Conservation (phyloP, 1,140 invertebrate species). For the Trinorchestia longiramus region DNA sequence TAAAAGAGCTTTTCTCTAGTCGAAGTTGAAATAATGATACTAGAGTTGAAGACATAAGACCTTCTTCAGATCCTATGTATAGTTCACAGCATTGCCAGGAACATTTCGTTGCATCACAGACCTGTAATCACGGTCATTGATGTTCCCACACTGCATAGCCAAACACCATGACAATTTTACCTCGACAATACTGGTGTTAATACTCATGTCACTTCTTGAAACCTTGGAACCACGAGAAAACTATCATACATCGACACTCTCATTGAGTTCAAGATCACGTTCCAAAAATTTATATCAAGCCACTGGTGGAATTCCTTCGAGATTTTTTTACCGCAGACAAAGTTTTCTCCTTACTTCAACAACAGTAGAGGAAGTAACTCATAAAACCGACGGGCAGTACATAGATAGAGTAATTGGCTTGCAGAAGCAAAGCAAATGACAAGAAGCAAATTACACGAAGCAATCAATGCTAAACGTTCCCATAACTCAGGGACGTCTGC, state of each 20-base stretch:
- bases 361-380: too few species aligned
- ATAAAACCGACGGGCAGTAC: neutral
- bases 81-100: neutral
- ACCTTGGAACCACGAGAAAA: neutral
- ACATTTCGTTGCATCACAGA: neutral
- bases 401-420: neutral
- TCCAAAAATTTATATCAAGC: neutral
- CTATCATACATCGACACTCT: neutral
- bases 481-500: constrained; percentile 6
- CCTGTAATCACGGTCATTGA: neutral
- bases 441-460: constrained; percentile 19
- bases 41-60: neutral
- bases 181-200: neutral
- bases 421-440: neutral
- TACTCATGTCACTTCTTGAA: neutral
- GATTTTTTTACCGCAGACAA: neutral
- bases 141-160: neutral
- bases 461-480: constrained; percentile 34
- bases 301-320: neutral
- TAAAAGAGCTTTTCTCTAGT: neutral
- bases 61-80: neutral
- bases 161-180: neutral
- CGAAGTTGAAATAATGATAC: neutral
- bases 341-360: neutral
- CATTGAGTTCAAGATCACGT: neutral